phyloP scores from a whole-genome alignment of 2,113 vertebrate genomes.

The Piaya cayana region DNA sequence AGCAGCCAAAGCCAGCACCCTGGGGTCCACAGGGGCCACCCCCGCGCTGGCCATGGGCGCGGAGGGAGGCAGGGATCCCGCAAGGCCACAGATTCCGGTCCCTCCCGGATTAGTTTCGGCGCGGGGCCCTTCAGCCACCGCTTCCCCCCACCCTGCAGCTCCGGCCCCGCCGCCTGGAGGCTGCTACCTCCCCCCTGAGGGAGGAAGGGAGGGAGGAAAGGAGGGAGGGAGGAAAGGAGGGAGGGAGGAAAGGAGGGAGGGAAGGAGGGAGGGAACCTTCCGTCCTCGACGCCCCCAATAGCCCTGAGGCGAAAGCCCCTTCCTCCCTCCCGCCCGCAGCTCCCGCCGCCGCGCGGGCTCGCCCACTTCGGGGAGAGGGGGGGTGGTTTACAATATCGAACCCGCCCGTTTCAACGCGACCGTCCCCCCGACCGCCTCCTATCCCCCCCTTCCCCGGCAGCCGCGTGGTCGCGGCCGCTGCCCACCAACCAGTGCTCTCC shows the following conservation, averaged over 20 bases:
- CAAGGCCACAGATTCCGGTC: background rate
- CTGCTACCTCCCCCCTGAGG: background rate
- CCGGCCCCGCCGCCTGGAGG: background rate
- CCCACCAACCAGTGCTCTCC: background rate
- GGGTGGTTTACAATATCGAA: accelerated
- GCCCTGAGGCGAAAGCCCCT: background rate
- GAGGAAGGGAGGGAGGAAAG: background rate
- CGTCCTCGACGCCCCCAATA: too few relatives aligned
- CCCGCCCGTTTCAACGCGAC: background rate
- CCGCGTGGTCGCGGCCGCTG: background rate
- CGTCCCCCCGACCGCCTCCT: background rate
- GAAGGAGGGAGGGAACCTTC: background rate
- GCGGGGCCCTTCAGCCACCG: background rate
- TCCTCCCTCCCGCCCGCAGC: too few relatives aligned
- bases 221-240: too few relatives aligned
- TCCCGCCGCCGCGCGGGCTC: background rate
- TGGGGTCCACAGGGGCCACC: constrained; percentile 49
- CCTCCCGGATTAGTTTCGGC: background rate
- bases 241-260: background rate
- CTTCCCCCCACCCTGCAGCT: background rate
- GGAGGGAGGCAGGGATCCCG: too few relatives aligned
- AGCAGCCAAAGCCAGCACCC: constrained; percentile 74
- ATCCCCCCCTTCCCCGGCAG: background rate
- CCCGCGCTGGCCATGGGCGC: background rate
- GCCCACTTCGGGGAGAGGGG: background rate